A percentile compares a stretch with the other conserved stretches of the same genome.
Evolutionary conservation across 2,113 vertebrate genomes (phyloP).

Genomic region (Agapornis roseicollis): DNA sequence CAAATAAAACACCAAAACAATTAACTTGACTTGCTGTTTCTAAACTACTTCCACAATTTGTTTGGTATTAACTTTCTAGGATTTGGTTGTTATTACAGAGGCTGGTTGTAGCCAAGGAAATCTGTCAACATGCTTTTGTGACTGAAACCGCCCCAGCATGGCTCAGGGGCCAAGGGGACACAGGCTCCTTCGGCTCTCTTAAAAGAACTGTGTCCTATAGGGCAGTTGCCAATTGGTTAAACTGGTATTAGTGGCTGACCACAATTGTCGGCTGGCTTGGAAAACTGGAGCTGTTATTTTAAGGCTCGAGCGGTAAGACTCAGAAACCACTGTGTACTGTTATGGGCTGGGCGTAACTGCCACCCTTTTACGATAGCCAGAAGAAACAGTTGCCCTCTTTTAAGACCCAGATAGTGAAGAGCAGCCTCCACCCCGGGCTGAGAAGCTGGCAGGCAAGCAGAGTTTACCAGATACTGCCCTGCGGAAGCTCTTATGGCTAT

Average conservation of each 20-base stretch:
- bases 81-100: background rate
- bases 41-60: background rate
- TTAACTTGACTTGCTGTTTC: background rate
- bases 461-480: background rate
- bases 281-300: slow-evolving; percentile 43
- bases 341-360: slow-evolving; percentile 27
- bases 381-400: slow-evolving; percentile 54
- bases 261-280: slow-evolving; percentile 14
- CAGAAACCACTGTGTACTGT: background rate
- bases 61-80: background rate
- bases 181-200: background rate
- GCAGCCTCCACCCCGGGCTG: slow-evolving; percentile 29
- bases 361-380: slow-evolving; percentile 21
- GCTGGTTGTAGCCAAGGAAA: background rate
- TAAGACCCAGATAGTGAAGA: slow-evolving; percentile 2
- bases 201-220: background rate
- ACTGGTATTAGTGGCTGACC: slow-evolving; percentile 49
- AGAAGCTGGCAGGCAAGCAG: background rate
- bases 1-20: background rate
- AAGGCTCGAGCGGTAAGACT: background rate
- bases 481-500: background rate
- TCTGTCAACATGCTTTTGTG: background rate
- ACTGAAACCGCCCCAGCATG: background rate
- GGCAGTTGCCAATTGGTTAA: slow-evolving; percentile 41
- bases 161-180: background rate